Evolutionary conservation across 2,888 invertebrate species (phyloP).

Genomic region (Acanthosoma haemorrhoidale): DNA sequence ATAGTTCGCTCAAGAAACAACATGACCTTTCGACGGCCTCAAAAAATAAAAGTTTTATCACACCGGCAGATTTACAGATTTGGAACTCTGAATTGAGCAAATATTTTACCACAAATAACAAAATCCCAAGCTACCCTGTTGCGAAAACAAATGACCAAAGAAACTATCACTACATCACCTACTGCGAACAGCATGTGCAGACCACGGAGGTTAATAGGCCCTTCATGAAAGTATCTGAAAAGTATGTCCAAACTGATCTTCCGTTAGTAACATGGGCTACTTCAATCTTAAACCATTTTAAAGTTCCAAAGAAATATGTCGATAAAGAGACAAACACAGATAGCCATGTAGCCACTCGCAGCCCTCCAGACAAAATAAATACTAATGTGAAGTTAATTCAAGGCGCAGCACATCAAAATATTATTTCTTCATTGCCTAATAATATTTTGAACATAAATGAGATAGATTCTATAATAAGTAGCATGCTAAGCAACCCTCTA

Average conservation of each 20-base stretch:
- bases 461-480: neutral
- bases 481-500: neutral
- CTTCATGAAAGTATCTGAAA: neutral
- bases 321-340: neutral
- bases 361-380: neutral
- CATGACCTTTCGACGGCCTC: neutral
- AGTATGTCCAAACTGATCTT: neutral
- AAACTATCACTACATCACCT: neutral
- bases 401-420: neutral
- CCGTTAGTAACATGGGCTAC: neutral
- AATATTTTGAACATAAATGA: neutral
- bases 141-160: neutral
- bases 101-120: neutral
- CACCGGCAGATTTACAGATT: neutral
- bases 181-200: neutral
- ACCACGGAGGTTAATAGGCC: no score
- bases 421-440: neutral
- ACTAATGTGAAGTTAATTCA: neutral
- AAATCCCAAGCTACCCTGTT: neutral
- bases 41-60: neutral
- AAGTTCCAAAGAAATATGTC: neutral
- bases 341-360: neutral
- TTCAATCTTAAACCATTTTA: neutral
- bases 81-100: neutral
- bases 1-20: neutral